Percentiles rank a stretch among this genome's conserved stretches.
Conservation (phyloP, 1,140 invertebrate species). For the Hypothenemus hampei region DNA sequence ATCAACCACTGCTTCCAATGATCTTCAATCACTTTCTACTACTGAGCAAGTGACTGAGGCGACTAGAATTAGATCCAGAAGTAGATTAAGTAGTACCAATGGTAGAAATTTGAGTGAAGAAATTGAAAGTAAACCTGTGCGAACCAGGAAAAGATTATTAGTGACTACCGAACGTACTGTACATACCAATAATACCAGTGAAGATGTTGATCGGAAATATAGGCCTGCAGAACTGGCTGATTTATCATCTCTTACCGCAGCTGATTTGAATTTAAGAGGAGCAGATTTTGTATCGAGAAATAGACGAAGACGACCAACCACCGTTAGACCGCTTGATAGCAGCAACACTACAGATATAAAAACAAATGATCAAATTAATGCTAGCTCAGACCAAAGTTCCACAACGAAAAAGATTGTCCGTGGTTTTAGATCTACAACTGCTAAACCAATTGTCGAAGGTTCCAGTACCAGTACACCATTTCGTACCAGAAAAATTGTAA, state of each 20-base stretch:
- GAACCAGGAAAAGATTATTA: constrained; percentile 9
- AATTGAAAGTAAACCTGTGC: constrained; percentile 8
- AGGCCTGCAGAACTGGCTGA: constrained; percentile 40
- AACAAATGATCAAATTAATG: constrained; percentile 29
- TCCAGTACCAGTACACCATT: not conserved
- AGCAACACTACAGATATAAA: constrained; percentile 15
- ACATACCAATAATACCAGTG: constrained; percentile 11
- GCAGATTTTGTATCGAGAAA: constrained; percentile 5
- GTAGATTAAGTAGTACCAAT: constrained; percentile 39
- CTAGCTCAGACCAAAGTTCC: constrained; percentile 10
- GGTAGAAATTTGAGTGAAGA: constrained; percentile 17
- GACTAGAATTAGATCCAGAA: constrained; percentile 36
- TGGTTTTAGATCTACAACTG: constrained; percentile 15
- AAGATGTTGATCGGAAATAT: constrained; percentile 30
- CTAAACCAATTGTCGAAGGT: constrained; percentile 20
- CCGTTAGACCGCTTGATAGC: constrained; percentile 34
- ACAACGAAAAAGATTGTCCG: constrained; percentile 20
- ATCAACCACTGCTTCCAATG: constrained; percentile 2
- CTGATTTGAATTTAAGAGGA: constrained; percentile 33
- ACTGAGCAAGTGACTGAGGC: constrained; percentile 3
- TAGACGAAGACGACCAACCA: constrained; percentile 32
- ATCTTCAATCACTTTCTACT: constrained; percentile 1
- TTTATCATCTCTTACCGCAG: constrained; percentile 45
- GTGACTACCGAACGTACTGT: constrained; percentile 7
- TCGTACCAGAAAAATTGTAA: constrained; percentile 32